Percentiles rank a stretch among this genome's conserved stretches.
phyloP scores from a whole-genome alignment of 2,797 vertebrate species.

The Champsocephalus esox region DNA sequence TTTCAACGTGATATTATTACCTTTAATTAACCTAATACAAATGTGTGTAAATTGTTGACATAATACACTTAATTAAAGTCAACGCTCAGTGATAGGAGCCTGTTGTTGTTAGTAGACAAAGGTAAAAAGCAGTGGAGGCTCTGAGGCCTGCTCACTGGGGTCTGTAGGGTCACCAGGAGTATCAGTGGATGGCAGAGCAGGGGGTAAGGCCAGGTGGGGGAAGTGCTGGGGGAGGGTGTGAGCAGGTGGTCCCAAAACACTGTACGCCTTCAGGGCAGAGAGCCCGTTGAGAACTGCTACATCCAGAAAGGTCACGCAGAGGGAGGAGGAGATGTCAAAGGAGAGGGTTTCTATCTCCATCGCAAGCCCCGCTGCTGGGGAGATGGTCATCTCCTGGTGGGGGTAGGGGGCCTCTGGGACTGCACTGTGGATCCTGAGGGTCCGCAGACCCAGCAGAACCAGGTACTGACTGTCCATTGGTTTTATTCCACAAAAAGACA shows the following conservation, averaged over 20 bases:
- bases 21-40: too few species aligned
- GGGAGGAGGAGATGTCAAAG: slow-evolving; percentile 37
- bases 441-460: slow-evolving; percentile 70
- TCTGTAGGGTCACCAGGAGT: background rate
- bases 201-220: slow-evolving; percentile 59
- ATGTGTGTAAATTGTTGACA: too few species aligned
- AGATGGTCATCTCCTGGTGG: slow-evolving; percentile 61
- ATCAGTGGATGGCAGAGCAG: background rate
- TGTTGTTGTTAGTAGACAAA: slow-evolving; percentile 74
- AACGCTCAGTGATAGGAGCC: background rate
- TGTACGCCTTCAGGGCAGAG: slow-evolving; percentile 78
- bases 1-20: too few species aligned
- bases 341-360: slow-evolving; percentile 19
- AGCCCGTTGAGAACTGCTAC: slow-evolving; percentile 67
- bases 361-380: background rate
- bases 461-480: slow-evolving; percentile 54
- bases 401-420: slow-evolving; percentile 39
- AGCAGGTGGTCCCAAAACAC: slow-evolving; percentile 64
- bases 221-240: slow-evolving; percentile 64
- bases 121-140: slow-evolving; percentile 64
- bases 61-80: too few species aligned
- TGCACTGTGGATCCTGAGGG: slow-evolving; percentile 67
- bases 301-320: slow-evolving; percentile 75
- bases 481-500: slow-evolving; percentile 71
- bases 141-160: slow-evolving; percentile 18